A percentile compares a stretch with the other conserved stretches of the same genome.
Evolutionary conservation across 1,140 invertebrate species (phyloP).

Genomic region (Catajapyx aquilonaris): DNA sequence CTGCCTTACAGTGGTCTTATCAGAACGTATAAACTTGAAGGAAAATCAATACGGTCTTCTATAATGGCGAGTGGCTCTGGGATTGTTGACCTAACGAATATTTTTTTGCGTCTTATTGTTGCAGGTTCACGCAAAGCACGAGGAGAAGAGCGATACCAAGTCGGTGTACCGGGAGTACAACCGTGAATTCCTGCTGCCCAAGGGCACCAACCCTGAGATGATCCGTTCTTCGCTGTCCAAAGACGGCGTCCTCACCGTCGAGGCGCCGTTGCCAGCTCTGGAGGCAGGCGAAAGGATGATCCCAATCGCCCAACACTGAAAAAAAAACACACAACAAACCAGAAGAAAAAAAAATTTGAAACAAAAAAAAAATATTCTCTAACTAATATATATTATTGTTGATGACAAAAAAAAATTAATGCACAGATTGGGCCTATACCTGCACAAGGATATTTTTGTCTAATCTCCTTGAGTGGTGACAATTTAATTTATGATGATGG

Average conservation of each 20-base stretch:
- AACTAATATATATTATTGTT: too few relatives aligned
- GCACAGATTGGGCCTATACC: too few relatives aligned
- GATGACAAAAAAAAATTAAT: too few relatives aligned
- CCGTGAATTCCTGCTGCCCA: slow-evolving; percentile 79
- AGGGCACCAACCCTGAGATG: slow-evolving; percentile 76
- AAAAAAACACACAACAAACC: not conserved
- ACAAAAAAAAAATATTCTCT: too few relatives aligned
- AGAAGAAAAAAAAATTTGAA: too few relatives aligned
- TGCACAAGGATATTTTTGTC: too few relatives aligned
- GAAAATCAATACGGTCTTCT: too few relatives aligned
- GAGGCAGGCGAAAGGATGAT: slow-evolving; percentile 48
- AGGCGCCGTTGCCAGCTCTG: slow-evolving; percentile 67
- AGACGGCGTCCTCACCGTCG: slow-evolving; percentile 80
- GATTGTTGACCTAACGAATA: slow-evolving; percentile 1
- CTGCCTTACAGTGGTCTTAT: too few relatives aligned
- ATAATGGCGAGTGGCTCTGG: too few relatives aligned
- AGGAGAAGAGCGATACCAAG: slow-evolving; percentile 84
- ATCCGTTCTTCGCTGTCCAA: slow-evolving; percentile 78
- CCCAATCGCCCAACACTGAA: slow-evolving; percentile 47
- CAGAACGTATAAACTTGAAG: not conserved
- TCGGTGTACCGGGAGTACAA: slow-evolving; percentile 91
- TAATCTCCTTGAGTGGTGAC: too few relatives aligned
- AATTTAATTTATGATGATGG: too few relatives aligned
- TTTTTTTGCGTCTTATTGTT: slow-evolving; percentile 16
- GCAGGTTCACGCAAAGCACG: slow-evolving; percentile 87